phyloP scores from a whole-genome alignment of 2,797 vertebrate genomes.

The Artibeus jamaicensis region DNA sequence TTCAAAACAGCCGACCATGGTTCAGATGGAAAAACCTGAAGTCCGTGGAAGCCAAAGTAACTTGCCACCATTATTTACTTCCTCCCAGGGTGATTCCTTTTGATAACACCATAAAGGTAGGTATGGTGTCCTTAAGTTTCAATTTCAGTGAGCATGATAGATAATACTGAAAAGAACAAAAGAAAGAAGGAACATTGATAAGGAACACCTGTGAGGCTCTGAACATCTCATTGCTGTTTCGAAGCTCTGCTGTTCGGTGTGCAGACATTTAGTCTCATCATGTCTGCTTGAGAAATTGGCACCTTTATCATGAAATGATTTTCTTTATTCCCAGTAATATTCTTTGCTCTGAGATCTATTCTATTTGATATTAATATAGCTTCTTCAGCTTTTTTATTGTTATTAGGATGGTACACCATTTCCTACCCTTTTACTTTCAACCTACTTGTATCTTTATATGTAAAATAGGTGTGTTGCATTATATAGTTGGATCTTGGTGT shows the following conservation, averaged over 20 bases:
- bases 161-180: neutral
- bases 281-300: neutral
- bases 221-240: neutral
- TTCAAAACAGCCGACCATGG: neutral
- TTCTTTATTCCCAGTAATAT: neutral
- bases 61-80: neutral
- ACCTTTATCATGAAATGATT: neutral
- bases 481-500: neutral
- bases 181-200: neutral
- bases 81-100: neutral
- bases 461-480: neutral
- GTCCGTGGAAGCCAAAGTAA: neutral
- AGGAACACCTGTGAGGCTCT: neutral
- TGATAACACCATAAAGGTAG: neutral
- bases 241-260: neutral
- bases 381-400: neutral
- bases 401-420: neutral
- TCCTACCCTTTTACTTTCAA: neutral
- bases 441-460: neutral
- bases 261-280: neutral
- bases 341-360: neutral
- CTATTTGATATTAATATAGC: neutral
- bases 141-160: neutral
- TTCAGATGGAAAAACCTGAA: neutral
- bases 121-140: neutral